Evolutionary conservation across 1,140 invertebrate genomes (phyloP), one percentile per base, ranked within the genome.

Genomic region (Eumaeus atala): DNA sequence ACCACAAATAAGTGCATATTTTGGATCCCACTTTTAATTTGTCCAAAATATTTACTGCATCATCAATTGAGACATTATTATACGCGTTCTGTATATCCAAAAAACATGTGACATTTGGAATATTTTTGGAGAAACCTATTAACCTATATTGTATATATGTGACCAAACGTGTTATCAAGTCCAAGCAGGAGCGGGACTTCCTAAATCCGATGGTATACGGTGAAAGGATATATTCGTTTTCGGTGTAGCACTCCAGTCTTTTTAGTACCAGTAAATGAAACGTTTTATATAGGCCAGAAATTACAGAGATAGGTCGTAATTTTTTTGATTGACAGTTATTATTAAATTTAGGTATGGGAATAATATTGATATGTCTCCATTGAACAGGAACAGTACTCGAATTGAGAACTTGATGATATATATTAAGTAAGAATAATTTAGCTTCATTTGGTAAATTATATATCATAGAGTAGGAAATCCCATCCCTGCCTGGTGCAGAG

Each of bases 301-400:
- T 54, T 40, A 79, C 38, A 17, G 68, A 56, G 28, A 79, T 77
- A 9, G 77, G 75, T 36, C 77, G 21, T 28, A 64, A 61, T 47
- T 3, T 28, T 28, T 3, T 6, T 3, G 6, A 28, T 28, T 16
- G 36, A 18, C 17, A 10, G 6, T 11, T 11, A 4, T 17, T 36
- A 42, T 58, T 37, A 28, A 64, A 58, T 56, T 77, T 80, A 4
- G 66, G 69, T 2, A 79, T 67, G 11, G 77, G 62, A 9, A 82
- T 62, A 10, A 86, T 67, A 55, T 66, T 53, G 3, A 75, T 67
- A n/a, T 59, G 37, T 64, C 77, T 72, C 75, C 75, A 84, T 40
- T 67, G 61, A 6, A 42, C 21, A 3, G 78, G 81, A 12, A 72
- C 42, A 52, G 54, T 48, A 18, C 54, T 40, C 1, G 40, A 9